A percentile compares a stretch with the other conserved stretches of the same genome.
Conservation (phyloP, 1,140 invertebrate genomes). For the Saccostrea cuccullata region DNA sequence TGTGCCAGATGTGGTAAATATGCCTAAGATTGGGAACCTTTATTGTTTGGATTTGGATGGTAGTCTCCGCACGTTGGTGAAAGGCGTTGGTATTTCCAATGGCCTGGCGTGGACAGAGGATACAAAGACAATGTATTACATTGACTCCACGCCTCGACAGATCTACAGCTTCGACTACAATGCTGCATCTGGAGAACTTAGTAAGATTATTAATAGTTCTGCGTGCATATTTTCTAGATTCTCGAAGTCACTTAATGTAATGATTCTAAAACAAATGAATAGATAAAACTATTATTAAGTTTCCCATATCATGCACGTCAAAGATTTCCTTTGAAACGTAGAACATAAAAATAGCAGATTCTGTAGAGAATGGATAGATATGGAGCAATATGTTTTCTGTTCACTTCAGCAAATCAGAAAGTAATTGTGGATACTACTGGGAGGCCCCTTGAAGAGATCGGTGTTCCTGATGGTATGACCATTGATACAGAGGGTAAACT, state of each 20-base stretch:
- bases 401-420: conserved; percentile 5
- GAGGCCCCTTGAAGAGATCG: conserved; percentile 15
- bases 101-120: conserved; percentile 88
- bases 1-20: background rate
- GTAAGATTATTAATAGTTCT: conserved; percentile 78
- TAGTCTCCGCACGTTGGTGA: conserved; percentile 60
- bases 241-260: too few species aligned
- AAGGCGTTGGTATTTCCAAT: conserved; percentile 85
- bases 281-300: too few species aligned
- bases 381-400: background rate
- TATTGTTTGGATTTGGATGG: conserved; percentile 71
- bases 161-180: conserved; percentile 86
- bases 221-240: too few species aligned
- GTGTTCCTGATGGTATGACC: conserved; percentile 79
- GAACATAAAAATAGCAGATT: background rate
- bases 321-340: conserved; percentile 5
- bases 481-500: conserved; percentile 79
- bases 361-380: too few species aligned
- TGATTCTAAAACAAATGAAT: too few species aligned
- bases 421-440: conserved; percentile 4
- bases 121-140: conserved; percentile 81
- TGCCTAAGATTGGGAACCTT: conserved; percentile 64
- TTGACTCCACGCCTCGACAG: conserved; percentile 76
- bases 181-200: conserved; percentile 82
- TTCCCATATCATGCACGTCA: too few species aligned